phyloP scores from a whole-genome alignment of 2,888 invertebrate species.

The Dolichopus griseipennis region DNA sequence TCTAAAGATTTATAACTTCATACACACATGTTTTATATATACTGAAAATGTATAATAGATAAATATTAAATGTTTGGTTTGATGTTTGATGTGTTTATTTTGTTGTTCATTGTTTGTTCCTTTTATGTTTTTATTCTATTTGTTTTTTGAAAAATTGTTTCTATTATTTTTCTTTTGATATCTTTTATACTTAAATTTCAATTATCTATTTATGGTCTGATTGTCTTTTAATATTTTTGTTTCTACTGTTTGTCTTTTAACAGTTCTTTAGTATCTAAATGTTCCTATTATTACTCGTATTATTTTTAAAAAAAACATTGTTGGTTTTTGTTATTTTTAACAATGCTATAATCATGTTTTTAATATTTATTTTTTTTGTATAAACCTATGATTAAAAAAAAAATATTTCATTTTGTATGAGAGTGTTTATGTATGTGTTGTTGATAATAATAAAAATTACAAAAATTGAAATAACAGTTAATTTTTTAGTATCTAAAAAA shows the following conservation, averaged over 20 bases:
- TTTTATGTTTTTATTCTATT: neutral
- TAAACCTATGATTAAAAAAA: neutral
- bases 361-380: neutral
- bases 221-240: neutral
- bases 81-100: too few relatives aligned
- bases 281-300: neutral
- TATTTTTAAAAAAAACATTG: too few relatives aligned
- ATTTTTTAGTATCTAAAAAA: too few relatives aligned
- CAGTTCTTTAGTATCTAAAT: neutral
- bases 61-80: too few relatives aligned
- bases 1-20: too few relatives aligned
- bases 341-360: too few relatives aligned
- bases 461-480: too few relatives aligned
- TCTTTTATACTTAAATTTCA: neutral
- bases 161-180: neutral
- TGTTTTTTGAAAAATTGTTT: neutral
- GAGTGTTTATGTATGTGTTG: too few relatives aligned
- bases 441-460: too few relatives aligned
- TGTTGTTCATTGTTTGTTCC: neutral
- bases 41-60: too few relatives aligned
- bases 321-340: too few relatives aligned
- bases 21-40: too few relatives aligned
- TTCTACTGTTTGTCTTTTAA: neutral
- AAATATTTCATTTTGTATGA: neutral
- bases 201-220: slow-evolving; percentile 4